Evolutionary conservation across 2,113 vertebrate species (phyloP).

Genomic region (Gopherus evgoodei): DNA sequence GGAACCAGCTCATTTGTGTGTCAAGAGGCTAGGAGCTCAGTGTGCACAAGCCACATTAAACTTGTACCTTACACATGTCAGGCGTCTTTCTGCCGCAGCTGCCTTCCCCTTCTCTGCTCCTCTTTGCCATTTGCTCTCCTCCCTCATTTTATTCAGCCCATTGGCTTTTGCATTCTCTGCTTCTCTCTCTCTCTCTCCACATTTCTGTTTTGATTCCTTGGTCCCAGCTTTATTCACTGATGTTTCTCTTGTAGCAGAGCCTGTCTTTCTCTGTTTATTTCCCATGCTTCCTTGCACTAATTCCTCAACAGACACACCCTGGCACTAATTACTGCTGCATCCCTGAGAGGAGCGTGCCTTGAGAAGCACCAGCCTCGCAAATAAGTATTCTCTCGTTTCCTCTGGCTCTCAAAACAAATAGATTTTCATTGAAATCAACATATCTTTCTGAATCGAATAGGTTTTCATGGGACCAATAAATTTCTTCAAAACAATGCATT

Average conservation of each 20-base stretch:
- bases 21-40: conserved; percentile 14
- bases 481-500: conserved; percentile 88
- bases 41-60: conserved; percentile 24
- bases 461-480: conserved; percentile 88
- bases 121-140: background rate
- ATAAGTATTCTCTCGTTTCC: conserved; percentile 34
- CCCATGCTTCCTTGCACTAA: background rate
- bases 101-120: background rate
- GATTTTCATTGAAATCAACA: conserved; percentile 87
- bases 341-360: background rate
- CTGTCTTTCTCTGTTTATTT: background rate
- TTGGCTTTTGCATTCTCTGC: background rate
- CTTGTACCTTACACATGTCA: conserved; percentile 31
- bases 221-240: background rate
- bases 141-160: background rate
- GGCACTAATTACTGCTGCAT: background rate
- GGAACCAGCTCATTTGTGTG: conserved; percentile 36
- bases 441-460: conserved; percentile 83
- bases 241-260: background rate
- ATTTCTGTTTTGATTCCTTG: background rate
- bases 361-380: conserved; percentile 27
- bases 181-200: background rate
- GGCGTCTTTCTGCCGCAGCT: background rate
- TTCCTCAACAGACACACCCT: background rate
- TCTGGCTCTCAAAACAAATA: conserved; percentile 79